phyloP scores from a whole-genome alignment of 2,113 vertebrate species.

The Barnardius zonarius region DNA sequence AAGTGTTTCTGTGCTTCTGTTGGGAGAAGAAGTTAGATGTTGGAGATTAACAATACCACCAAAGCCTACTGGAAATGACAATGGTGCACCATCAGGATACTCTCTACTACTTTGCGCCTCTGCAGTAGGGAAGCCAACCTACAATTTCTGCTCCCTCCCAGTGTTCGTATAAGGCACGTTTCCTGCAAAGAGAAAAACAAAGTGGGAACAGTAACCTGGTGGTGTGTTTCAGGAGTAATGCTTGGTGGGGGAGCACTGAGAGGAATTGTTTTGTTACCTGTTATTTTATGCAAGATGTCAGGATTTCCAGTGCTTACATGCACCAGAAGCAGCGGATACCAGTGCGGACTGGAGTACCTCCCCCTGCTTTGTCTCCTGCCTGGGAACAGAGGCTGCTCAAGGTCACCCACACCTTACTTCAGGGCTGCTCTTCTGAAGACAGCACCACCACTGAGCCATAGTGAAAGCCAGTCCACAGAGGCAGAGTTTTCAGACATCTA shows the following conservation, averaged over 20 bases:
- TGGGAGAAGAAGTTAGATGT: background rate
- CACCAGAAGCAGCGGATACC: background rate
- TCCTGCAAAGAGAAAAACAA: background rate
- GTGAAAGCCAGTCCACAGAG: fast-evolving
- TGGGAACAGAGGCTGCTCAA: background rate
- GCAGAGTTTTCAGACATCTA: background rate
- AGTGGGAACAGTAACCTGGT: background rate
- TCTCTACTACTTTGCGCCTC: background rate
- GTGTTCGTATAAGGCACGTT: background rate
- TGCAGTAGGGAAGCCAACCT: background rate
- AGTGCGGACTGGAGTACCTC: fast-evolving
- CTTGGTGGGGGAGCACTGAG: background rate
- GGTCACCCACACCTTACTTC: fast-evolving
- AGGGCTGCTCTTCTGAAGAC: background rate
- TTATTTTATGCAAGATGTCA: background rate
- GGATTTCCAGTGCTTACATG: background rate
- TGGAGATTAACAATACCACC: background rate
- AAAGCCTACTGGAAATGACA: background rate
- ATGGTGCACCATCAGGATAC: background rate
- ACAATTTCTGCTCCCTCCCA: background rate
- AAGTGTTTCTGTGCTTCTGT: background rate
- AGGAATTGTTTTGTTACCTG: background rate
- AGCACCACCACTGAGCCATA: fast-evolving
- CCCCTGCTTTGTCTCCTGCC: background rate
- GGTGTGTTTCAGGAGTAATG: background rate